Base-by-base conservation (phyloP, 2,113 vertebrate genomes). In the Geococcyx californianus region DNA sequence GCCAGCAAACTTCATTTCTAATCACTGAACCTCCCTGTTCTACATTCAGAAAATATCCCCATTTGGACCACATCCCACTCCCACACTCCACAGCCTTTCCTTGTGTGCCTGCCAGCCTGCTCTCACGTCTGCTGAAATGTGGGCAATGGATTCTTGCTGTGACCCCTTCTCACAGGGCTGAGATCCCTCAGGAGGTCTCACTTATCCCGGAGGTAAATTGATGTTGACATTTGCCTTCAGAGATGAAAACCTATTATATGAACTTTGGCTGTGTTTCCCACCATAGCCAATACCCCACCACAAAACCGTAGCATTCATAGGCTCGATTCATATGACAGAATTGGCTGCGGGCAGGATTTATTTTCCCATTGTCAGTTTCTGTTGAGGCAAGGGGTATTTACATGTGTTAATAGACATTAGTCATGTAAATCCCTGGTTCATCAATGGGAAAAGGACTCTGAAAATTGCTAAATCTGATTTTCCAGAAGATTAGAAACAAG, bases 381-480 rank as follows among this genome's bases (percentile, higher is more conserved):
- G 72, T 88, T 95, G 87, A 97, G 70, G 55, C 34, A 78, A 84
- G 54, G 67, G 73, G 58, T 84, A 94, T 82, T 95, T 95, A 90
- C 79, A 92, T 81, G 90, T 66, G 78, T 75, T 95, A 94, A 88
- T 42, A 93, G 91, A 95, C 74, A 94, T 94, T 92, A 90, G 62
- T 79, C 88, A 94, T 90, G 93, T 93, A 94, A 97, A 95, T 94
- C 83, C 73, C 28, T 0, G 2, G 64, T 52, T 90, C 79, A 90
- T 95, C 93, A 96, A 23, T 69, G 42, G 64, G 73, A 76, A 76
- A 93, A 73, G 40, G 64, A 75, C 60, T 79, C 75, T 36, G 66
- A 79, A 90, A 92, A 84, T 76, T 45, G 82, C 87, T 95, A 92
- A 93, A 95, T 94, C 82, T 95, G 66, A 87, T 97, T 95, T 94